Base-by-base conservation (phyloP, 2,797 vertebrate genomes). In the Antrozous pallidus region DNA sequence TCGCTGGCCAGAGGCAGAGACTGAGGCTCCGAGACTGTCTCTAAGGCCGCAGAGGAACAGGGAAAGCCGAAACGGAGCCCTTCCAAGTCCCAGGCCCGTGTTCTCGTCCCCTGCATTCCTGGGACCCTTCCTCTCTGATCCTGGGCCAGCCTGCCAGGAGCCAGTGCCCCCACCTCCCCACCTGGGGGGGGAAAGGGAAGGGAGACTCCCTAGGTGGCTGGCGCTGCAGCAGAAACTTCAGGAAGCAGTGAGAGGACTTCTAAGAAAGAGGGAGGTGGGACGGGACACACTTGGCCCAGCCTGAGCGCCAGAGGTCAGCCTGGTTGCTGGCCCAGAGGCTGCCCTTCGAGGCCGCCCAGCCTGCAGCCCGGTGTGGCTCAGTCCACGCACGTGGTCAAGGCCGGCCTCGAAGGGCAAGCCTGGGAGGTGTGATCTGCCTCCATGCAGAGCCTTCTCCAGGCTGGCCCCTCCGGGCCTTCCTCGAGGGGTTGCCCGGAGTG, bases 161-260 rank as follows among this genome's bases (percentile, higher is more conserved):
- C 28, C 63, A 49, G 51, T 42, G 61, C 26, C 73, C 40, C 18
- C 5, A 42, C 12, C 18, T 36, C 58, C 58, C 58, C 26, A 2
- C 24, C 11, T 58, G 56, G 26, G 6, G n/a, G 74, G 26, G 16
- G 14, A 20, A 17, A n/a, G n/a, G 58, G 22, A 12, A 49, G 28
- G n/a, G 31, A 5, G 75, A 86, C 22, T 11, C 38, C n/a, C 3
- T 9, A 54, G 47, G 56, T 51, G 20, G 17, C 56, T 28, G 83
- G 49, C n/a, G 5, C 22, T 7, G 13, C 17, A n/a, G 67, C 40
- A 91, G 80, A 33, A 61, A 74, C 33, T 63, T 75, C 49, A 79
- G 79, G 58, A 92, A 94, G 70, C 33, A 16, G 58, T 33, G 42
- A 71, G 81, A 70, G 79, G 74, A 82, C 78, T 70, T 94, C 92